These are phyloP conservation scores for Meloe dianella DNA, from an alignment of 2,888 invertebrate genomes.

Conservation along the genomic window DNA sequence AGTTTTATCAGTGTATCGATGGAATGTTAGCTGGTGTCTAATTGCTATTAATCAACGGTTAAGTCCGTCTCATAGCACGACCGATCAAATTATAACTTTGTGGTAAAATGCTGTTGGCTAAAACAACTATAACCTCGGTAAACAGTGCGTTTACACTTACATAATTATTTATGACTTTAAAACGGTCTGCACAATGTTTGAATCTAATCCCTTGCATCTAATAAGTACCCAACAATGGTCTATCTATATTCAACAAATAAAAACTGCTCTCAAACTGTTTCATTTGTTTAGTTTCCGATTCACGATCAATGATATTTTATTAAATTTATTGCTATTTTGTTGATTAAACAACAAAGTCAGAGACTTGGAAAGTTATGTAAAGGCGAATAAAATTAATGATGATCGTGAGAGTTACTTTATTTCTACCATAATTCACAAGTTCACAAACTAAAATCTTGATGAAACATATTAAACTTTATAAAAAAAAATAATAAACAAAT, in stretches of 20 bases:
- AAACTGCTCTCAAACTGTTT: conserved; percentile 26
- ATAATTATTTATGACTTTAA: conserved; percentile 54
- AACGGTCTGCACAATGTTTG: conserved; percentile 32
- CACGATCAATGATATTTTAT: conserved; percentile 27
- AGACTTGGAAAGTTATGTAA: conserved; percentile 12
- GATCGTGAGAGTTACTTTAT: conserved; percentile 8
- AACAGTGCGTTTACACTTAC: conserved; percentile 59
- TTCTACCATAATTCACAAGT: conserved; percentile 7
- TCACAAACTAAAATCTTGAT: conserved; percentile 2
- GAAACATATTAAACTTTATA: background rate
- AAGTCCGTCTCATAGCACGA: conserved; percentile 58
- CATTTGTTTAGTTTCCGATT: conserved; percentile 20
- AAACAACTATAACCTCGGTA: conserved; percentile 58
- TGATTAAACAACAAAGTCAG: conserved; percentile 17
- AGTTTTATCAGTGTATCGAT: conserved; percentile 46
- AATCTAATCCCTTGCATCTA: conserved; percentile 33
- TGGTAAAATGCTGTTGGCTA: conserved; percentile 57
- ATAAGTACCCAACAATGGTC: background rate
- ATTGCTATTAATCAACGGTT: conserved; percentile 59
- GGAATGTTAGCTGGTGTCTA: conserved; percentile 55
- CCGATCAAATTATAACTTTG: conserved; percentile 61
- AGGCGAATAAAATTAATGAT: background rate
- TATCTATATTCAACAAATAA: background rate
- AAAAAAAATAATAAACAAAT: too few relatives aligned
- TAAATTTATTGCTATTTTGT: conserved; percentile 25